Conservation (phyloP, 2,113 vertebrate genomes). For the Ailurus styani region DNA sequence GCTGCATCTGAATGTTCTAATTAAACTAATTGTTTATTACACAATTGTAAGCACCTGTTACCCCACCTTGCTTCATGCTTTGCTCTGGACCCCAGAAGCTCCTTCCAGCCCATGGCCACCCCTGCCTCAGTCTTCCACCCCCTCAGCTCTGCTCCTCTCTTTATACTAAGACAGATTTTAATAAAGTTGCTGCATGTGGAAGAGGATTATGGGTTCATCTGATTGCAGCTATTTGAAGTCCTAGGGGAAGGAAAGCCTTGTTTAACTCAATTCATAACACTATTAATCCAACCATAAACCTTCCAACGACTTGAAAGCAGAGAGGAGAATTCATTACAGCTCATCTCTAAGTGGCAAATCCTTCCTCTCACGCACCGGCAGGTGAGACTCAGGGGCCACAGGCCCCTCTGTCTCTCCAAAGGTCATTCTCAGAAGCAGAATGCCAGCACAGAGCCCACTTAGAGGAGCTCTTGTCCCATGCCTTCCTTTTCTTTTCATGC, state of each 20-base stretch:
- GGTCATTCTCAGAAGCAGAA: background rate
- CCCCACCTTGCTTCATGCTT: background rate
- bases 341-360: background rate
- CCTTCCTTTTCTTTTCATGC: background rate
- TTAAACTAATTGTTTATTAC: background rate
- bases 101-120: background rate
- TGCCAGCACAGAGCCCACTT: background rate
- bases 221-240: constrained; percentile 64
- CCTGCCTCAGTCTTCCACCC: background rate
- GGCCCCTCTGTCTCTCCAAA: background rate
- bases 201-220: constrained; percentile 67
- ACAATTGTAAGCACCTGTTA: background rate
- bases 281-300: constrained; percentile 71
- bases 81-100: background rate
- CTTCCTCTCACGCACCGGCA: background rate
- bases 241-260: constrained; percentile 70
- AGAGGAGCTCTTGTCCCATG: fast-evolving
- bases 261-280: constrained; percentile 70
- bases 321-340: constrained; percentile 46
- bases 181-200: constrained; percentile 71
- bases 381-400: background rate
- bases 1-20: background rate
- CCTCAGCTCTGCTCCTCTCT: background rate
- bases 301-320: constrained; percentile 33
- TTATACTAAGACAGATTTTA: constrained; percentile 66